phyloP scores from a whole-genome alignment of 1,140 invertebrate species.

The Drosophila ohnishii region DNA sequence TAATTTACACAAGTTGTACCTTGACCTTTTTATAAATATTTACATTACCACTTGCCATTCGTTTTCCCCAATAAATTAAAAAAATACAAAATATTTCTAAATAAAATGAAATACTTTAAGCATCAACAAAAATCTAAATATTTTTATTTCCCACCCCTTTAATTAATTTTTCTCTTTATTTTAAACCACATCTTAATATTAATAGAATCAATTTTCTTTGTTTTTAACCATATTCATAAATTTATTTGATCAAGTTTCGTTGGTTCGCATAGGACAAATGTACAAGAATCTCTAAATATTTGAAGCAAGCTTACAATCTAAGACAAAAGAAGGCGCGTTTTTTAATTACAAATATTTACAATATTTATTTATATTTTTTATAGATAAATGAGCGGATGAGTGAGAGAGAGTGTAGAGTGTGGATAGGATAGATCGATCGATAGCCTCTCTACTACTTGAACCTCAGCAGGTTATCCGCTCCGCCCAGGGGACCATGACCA shows the following conservation, averaged over 20 bases:
- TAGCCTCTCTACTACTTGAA: constrained; percentile 56
- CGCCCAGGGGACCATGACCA: constrained; percentile 74
- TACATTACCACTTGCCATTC: no score
- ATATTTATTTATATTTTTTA: constrained; percentile 52
- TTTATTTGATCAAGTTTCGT: constrained; percentile 55
- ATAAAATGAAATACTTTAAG: background rate
- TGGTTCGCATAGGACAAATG: constrained; percentile 57
- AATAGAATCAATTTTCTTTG: constrained; percentile 36
- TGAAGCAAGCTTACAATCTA: constrained; percentile 51
- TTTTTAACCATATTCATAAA: constrained; percentile 26
- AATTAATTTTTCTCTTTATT: background rate
- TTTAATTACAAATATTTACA: constrained; percentile 73
- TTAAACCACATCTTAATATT: constrained; percentile 16
- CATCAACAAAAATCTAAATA: no score
- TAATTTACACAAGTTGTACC: background rate
- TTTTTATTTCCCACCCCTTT: no score
- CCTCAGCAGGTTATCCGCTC: constrained; percentile 62
- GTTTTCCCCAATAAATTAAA: background rate
- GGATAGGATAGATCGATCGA: constrained; percentile 10
- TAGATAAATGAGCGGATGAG: constrained; percentile 19
- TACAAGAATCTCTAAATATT: constrained; percentile 31
- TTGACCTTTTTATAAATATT: background rate
- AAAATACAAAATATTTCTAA: background rate
- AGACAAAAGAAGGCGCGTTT: constrained; percentile 24
- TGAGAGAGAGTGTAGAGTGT: constrained; percentile 4